These are phyloP conservation scores for Quadroppia sp. DNA, from an alignment of 2,888 invertebrate genomes.

Conservation along the genomic window DNA sequence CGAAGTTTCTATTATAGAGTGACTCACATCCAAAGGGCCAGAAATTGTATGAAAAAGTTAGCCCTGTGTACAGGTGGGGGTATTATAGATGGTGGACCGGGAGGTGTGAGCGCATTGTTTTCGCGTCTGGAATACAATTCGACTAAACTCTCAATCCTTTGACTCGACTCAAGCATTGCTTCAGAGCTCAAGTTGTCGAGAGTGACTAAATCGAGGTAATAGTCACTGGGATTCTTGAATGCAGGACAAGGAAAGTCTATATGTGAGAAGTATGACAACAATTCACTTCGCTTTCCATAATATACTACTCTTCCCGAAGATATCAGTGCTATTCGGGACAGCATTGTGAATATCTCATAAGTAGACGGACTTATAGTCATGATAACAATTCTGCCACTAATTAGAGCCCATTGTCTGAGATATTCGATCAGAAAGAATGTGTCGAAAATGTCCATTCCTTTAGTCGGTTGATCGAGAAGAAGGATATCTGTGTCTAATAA, in stretches of 20 bases:
- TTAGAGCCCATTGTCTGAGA: conserved; percentile 77
- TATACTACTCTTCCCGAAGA: conserved; percentile 88
- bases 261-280: conserved; percentile 86
- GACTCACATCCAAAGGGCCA: conserved; percentile 64
- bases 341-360: conserved; percentile 91
- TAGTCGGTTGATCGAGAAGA: conserved; percentile 77
- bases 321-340: conserved; percentile 74
- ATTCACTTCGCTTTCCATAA: conserved; percentile 78
- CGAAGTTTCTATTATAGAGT: too few species aligned
- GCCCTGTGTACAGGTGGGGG: conserved; percentile 64
- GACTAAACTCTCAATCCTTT: conserved; percentile 71
- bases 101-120: conserved; percentile 58
- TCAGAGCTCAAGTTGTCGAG: conserved; percentile 88
- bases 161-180: conserved; percentile 89
- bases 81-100: conserved; percentile 73
- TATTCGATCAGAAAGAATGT: conserved; percentile 93
- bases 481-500: conserved; percentile 59
- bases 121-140: conserved; percentile 55
- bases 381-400: conserved; percentile 71
- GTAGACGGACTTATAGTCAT: conserved; percentile 90
- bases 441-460: conserved; percentile 89
- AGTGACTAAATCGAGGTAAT: conserved; percentile 89
- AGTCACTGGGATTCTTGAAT: conserved; percentile 93
- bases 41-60: conserved; percentile 65
- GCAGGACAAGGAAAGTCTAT: conserved; percentile 92